These are phyloP conservation scores for Agelastica alni DNA, from an alignment of 2,888 invertebrate species.

Conservation along the genomic window DNA sequence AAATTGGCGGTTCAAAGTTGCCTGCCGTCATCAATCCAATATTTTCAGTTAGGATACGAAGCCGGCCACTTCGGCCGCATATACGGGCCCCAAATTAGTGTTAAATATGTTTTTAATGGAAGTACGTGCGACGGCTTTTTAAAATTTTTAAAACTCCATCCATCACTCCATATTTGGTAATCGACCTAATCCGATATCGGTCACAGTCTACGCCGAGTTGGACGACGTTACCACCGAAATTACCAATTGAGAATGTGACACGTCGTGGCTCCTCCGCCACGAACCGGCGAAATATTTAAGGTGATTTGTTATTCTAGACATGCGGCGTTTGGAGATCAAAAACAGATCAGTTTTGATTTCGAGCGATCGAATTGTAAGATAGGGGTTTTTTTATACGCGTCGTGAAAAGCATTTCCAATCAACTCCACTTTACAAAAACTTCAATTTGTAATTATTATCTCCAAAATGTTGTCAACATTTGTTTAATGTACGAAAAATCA, in stretches of 20 bases:
- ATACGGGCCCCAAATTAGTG: slow-evolving; percentile 26
- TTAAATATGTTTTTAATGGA: slow-evolving; percentile 25
- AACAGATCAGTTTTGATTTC: slow-evolving; percentile 22
- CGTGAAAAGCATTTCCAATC: not conserved
- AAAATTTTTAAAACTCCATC: slow-evolving; percentile 25
- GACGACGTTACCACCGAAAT: not conserved
- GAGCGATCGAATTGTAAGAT: slow-evolving; percentile 1
- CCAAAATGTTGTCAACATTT: too few species aligned
- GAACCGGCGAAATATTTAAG: not conserved
- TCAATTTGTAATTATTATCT: too few species aligned
- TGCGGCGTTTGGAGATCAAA: slow-evolving; percentile 16
- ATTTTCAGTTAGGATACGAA: slow-evolving; percentile 17
- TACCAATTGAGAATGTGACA: not conserved
- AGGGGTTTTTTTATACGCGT: slow-evolving; percentile 5
- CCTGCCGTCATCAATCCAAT: slow-evolving; percentile 6
- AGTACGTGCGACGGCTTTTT: slow-evolving; percentile 21
- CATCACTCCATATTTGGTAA: slow-evolving; percentile 6
- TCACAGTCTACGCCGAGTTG: not conserved
- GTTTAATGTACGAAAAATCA: too few species aligned
- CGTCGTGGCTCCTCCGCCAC: not conserved
- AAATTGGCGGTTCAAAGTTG: slow-evolving; percentile 24
- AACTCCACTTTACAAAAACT: too few species aligned
- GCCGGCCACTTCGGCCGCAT: slow-evolving; percentile 13
- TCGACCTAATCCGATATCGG: not conserved
- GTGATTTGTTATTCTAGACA: slow-evolving; percentile 19